Percentiles rank a stretch among this genome's conserved stretches.
These are phyloP conservation scores for Harpagoxenus sublaevis DNA, from an alignment of 2,888 invertebrate genomes.

Conservation along the genomic window DNA sequence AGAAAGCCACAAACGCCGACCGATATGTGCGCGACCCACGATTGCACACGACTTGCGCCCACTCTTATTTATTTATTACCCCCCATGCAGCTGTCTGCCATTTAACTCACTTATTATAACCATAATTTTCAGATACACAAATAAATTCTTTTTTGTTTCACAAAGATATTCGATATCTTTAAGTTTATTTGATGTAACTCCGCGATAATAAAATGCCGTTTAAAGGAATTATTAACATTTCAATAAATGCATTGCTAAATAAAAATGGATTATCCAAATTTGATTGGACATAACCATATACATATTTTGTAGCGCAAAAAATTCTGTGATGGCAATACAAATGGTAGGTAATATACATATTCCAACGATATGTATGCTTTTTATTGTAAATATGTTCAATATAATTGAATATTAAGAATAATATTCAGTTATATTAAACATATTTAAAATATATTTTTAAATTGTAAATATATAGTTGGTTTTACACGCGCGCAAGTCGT, in stretches of 20 bases:
- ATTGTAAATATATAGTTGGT: neutral
- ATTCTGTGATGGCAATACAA: neutral
- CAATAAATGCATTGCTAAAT: neutral
- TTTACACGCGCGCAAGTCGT: neutral
- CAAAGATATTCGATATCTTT: no score
- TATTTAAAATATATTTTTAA: slow-evolving; percentile 11
- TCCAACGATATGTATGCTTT: neutral
- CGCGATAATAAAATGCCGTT: neutral
- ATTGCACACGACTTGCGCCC: neutral
- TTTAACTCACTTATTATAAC: no score
- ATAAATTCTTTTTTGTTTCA: no score
- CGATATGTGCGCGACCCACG: no score
- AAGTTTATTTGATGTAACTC: neutral
- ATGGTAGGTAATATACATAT: neutral
- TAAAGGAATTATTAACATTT: neutral
- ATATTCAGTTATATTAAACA: neutral
- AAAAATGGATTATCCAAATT: neutral
- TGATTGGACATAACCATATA: neutral
- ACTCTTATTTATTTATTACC: slow-evolving; percentile 27
- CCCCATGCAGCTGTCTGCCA: no score
- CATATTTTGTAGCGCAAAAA: neutral
- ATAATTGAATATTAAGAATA: no score
- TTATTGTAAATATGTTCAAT: neutral
- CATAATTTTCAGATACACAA: no score
- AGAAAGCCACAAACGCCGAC: slow-evolving; percentile 23